Evolutionary conservation across 2,888 invertebrate genomes (phyloP).

Genomic region (Dysmachus trigonus): DNA sequence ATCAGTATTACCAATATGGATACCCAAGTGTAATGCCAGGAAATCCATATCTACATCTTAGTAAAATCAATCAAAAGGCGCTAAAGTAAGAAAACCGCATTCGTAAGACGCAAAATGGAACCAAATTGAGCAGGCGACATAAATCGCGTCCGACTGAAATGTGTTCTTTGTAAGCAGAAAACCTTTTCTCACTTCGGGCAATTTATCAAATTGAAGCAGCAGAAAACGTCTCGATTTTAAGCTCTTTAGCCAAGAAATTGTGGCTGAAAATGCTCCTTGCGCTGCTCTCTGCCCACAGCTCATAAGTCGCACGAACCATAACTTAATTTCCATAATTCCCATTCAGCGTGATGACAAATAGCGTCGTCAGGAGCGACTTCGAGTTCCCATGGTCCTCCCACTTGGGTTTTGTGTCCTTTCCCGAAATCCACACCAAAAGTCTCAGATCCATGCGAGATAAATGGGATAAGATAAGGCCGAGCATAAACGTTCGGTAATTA

Average conservation of each 20-base stretch:
- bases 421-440: conserved; percentile 29
- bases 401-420: conserved; percentile 25
- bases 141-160: background rate
- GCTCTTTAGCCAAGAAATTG: conserved; percentile 38
- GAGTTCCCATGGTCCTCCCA: conserved; percentile 35
- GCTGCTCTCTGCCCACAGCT: conserved; percentile 2
- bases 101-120: background rate
- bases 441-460: conserved; percentile 28
- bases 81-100: background rate
- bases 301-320: conserved; percentile 32
- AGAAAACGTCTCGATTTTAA: conserved; percentile 33
- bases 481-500: conserved; percentile 44
- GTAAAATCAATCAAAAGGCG: background rate
- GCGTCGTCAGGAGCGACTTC: background rate
- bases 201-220: conserved; percentile 27
- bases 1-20: too few relatives aligned
- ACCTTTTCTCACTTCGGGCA: background rate
- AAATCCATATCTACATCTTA: background rate
- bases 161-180: background rate
- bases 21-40: too few relatives aligned
- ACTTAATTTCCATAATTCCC: conserved; percentile 42
- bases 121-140: conserved; percentile 8
- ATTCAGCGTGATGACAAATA: conserved; percentile 37
- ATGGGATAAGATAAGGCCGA: conserved; percentile 39
- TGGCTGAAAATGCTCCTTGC: background rate